Percentiles rank a stretch among this genome's conserved stretches.
Conservation (phyloP, 2,888 invertebrate species). For the Microctonus aethiopoides region DNA sequence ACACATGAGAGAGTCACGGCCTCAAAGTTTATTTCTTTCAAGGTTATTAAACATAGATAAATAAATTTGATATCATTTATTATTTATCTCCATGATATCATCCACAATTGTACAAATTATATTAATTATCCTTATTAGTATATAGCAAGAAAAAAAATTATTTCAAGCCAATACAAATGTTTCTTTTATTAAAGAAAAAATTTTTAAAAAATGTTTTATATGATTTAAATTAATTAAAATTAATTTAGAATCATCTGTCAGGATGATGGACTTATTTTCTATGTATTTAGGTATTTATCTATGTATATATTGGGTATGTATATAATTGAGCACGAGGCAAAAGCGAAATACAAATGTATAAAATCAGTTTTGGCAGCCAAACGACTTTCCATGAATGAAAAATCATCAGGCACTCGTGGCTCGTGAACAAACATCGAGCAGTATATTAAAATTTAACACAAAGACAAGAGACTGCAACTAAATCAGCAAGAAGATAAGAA, state of each 20-base stretch:
- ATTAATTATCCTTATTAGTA: not conserved
- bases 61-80: not conserved
- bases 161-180: too few species aligned
- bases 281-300: not conserved
- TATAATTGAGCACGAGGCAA: not conserved
- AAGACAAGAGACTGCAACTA: not conserved
- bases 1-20: slow-evolving; percentile 25
- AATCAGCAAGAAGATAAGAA: not conserved
- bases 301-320: not conserved
- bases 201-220: too few species aligned
- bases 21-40: slow-evolving; percentile 30
- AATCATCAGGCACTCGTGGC: not conserved
- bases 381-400: slow-evolving; percentile 19
- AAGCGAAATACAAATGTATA: not conserved
- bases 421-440: not conserved
- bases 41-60: slow-evolving; percentile 34
- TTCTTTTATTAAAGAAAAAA: too few species aligned
- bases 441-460: not conserved
- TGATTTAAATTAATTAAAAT: not conserved
- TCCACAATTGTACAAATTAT: not conserved
- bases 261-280: not conserved
- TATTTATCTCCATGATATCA: not conserved
- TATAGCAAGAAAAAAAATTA: too few species aligned
- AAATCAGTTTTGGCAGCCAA: slow-evolving; percentile 4
- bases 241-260: not conserved